Base-by-base conservation (phyloP, 2,113 vertebrate genomes). In the Vulpes ferrilata region DNA sequence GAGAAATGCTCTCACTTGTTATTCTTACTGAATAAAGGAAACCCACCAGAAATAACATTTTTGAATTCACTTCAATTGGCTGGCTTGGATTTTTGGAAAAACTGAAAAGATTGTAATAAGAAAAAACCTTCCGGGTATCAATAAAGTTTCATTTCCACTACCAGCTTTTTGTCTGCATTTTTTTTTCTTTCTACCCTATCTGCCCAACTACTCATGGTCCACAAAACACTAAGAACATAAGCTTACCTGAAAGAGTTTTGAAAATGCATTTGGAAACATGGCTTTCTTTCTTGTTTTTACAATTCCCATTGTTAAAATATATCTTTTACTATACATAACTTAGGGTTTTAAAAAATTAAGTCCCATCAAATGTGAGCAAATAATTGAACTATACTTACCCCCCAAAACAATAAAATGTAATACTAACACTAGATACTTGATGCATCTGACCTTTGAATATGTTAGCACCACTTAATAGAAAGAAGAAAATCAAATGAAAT, bases 121-220 rank as follows among this genome's bases (percentile, higher is more conserved):
- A 97, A 97, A 73, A 97, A 96, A 95, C 53, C 80, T 93, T 13
- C 95, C 23, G n/a, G 32, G 30, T n/a, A 98, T 97, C 94, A 97
- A 97, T 98, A 95, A 88, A 81, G 43, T 94, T 97, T 94, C 94
- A 96, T 94, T 97, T 96, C 43, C 11, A 88, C 69, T 90, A 55
- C 25, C 78, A 90, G 48, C 17, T 80, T 92, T 90, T 90, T 83
- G 88, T 88, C 32, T 53, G n/a, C 30, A 38, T 73, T 67, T 93
- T 79, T 79, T 60, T 82, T 65, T 20, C 69, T 69, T 71, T 30
- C 60, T 17, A 57, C 22, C 19, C 43, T 84, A 71, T 67, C 59
- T 95, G 32, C 89, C n/a, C 60, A 97, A 65, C 32, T 22, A 95
- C 7, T 23, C 25, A 80, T n/a, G 6, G 10, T 65, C 17, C 74